These are phyloP conservation scores for Morone chrysops DNA, from an alignment of 2,113 vertebrate genomes.

Conservation along the genomic window DNA sequence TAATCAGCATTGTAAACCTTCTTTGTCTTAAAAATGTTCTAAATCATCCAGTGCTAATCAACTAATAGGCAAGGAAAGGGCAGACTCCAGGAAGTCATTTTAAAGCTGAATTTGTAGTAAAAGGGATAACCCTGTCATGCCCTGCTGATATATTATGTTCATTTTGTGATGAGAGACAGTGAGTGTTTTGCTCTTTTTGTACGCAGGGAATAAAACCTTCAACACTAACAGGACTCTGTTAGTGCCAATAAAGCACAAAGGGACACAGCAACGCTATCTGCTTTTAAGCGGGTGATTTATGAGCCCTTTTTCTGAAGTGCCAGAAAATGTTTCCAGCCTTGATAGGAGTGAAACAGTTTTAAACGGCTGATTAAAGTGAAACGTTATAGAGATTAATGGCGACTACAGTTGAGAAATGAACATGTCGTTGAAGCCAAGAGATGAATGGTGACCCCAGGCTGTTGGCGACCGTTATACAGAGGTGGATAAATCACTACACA, in stretches of 20 bases:
- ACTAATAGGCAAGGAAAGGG: too few species aligned
- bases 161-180: not conserved
- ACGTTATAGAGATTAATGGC: conserved; percentile 58
- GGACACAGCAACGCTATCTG: conserved; percentile 2
- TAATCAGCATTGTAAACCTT: too few species aligned
- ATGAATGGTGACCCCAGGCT: conserved; percentile 21
- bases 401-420: conserved; percentile 42
- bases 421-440: not conserved
- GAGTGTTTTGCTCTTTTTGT: not conserved
- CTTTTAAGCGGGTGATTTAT: conserved; percentile 59
- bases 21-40: too few species aligned
- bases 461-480: conserved; percentile 21
- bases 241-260: conserved; percentile 20
- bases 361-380: conserved; percentile 49
- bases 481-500: conserved; percentile 56
- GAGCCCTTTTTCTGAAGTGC: conserved; percentile 13
- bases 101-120: too few species aligned
- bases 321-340: conserved; percentile 66
- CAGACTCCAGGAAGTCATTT: too few species aligned
- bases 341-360: conserved; percentile 55
- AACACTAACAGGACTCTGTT: not conserved
- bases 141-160: not conserved
- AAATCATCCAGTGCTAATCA: too few species aligned
- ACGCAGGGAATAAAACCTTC: not conserved
- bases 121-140: not conserved